Base-by-base conservation (phyloP, 2,113 vertebrate genomes). In the Anoplopoma fimbria region DNA sequence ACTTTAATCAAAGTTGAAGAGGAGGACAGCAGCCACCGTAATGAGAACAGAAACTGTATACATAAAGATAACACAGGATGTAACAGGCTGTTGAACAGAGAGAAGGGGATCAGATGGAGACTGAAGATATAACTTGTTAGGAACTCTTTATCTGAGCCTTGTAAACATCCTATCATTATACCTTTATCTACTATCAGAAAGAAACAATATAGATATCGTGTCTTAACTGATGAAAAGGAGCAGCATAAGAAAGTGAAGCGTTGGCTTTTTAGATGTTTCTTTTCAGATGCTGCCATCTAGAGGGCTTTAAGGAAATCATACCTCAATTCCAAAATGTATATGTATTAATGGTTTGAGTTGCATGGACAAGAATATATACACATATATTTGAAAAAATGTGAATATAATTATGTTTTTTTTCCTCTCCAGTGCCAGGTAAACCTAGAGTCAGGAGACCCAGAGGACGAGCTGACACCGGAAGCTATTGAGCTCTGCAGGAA, bases 401-500 rank as follows among this genome's bases (percentile, higher is more conserved):
- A n/a, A 13, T 7, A 15, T 29, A 15, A 58, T 58, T 29, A n/a
- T 33, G 10, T 36, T 27, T 74, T 17, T 61, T 0, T n/a, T n/a
- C n/a, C 51, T 17, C 36, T 70, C 3, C 90, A 99, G 98, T 96
- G 96, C 80, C 72, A 95, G 0, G 21, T 94, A 0, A 91, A 98
- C 0, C 0, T 0, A 0, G 94, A 92, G 0, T 95, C 91, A 0
- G 97, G 97, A 0, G 90, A 93, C 2, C 97, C 97, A 0, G 87
- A 96, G 70, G 97, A 99, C 4, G 94, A 94, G 0, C 94, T 99
- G 64, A 87, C 82, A 0, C 36, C 86, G 0, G 97, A 98, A n/a
- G 96, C 93, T 0, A 2, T 96, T 3, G 93, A 95, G 3, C 86
- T 95, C 79, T 98, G 97, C 68, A 93, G 27, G 42, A 92, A 76